phyloP scores from a whole-genome alignment of 2,113 vertebrate genomes.

The Orcinus orca region DNA sequence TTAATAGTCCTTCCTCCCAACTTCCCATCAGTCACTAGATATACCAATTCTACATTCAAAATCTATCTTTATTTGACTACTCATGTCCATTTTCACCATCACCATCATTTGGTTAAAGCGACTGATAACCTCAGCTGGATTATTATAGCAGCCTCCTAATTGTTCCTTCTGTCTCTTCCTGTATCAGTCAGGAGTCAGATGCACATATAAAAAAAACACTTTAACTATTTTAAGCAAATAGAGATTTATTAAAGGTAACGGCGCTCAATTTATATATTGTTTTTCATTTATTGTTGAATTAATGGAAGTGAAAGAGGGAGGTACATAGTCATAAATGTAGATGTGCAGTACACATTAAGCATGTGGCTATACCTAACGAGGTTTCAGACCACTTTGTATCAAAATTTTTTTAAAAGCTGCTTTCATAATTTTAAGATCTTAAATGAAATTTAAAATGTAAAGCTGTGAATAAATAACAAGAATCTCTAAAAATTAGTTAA shows the following conservation, averaged over 20 bases:
- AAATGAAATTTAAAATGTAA: conserved; percentile 39
- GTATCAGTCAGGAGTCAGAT: not conserved
- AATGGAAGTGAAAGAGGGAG: not conserved
- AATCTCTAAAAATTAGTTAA: conserved; percentile 35
- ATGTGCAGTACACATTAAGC: not conserved
- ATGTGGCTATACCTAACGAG: not conserved
- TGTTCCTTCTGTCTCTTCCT: not conserved
- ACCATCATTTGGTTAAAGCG: not conserved
- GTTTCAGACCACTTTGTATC: conserved; percentile 10
- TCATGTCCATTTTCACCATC: not conserved
- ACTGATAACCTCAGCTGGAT: not conserved
- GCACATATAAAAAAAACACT: not conserved
- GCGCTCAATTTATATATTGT: not conserved
- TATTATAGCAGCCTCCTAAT: not conserved
- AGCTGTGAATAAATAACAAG: conserved; percentile 22
- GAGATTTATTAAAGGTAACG: not conserved
- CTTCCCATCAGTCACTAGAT: not conserved
- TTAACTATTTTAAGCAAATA: conserved; percentile 33
- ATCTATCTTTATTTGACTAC: not conserved
- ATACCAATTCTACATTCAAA: not conserved
- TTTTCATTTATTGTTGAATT: not conserved
- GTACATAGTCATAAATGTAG: not conserved
- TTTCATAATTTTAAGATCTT: conserved; percentile 15
- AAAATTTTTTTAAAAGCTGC: conserved; percentile 26
- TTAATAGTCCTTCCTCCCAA: not conserved